phyloP scores from a whole-genome alignment of 1,140 invertebrate species.

The Drepana arcuata region DNA sequence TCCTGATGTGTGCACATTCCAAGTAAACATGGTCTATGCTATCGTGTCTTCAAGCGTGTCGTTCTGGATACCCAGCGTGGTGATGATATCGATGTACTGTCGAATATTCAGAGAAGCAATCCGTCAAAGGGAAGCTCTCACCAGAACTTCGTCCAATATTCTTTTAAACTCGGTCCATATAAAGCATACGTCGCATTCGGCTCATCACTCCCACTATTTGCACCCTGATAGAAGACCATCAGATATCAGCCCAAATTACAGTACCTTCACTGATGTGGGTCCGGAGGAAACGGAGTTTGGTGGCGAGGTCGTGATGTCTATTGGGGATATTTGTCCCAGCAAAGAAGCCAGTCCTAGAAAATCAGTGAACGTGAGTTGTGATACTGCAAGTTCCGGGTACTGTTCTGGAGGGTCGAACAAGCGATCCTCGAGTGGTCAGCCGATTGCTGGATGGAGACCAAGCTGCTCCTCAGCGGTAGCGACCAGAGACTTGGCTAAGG shows the following conservation, averaged over 20 bases:
- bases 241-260: constrained; percentile 73
- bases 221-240: constrained; percentile 76
- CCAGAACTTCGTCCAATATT: constrained; percentile 85
- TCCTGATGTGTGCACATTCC: constrained; percentile 87
- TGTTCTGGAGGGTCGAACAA: constrained; percentile 65
- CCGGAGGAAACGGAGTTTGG: constrained; percentile 78
- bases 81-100: constrained; percentile 95
- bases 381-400: constrained; percentile 65
- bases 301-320: constrained; percentile 47
- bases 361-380: constrained; percentile 64
- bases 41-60: constrained; percentile 93
- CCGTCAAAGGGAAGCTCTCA: constrained; percentile 87
- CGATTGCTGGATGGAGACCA: constrained; percentile 51
- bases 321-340: constrained; percentile 55
- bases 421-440: constrained; percentile 43
- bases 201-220: constrained; percentile 77
- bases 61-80: constrained; percentile 95
- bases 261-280: constrained; percentile 78
- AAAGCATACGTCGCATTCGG: constrained; percentile 79
- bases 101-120: constrained; percentile 92
- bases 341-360: constrained; percentile 67
- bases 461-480: constrained; percentile 60
- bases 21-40: constrained; percentile 91
- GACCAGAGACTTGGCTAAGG: constrained; percentile 53
- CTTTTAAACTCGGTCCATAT: constrained; percentile 86